phyloP scores from a whole-genome alignment of 2,113 vertebrate species.

The Pituophis catenifer region DNA sequence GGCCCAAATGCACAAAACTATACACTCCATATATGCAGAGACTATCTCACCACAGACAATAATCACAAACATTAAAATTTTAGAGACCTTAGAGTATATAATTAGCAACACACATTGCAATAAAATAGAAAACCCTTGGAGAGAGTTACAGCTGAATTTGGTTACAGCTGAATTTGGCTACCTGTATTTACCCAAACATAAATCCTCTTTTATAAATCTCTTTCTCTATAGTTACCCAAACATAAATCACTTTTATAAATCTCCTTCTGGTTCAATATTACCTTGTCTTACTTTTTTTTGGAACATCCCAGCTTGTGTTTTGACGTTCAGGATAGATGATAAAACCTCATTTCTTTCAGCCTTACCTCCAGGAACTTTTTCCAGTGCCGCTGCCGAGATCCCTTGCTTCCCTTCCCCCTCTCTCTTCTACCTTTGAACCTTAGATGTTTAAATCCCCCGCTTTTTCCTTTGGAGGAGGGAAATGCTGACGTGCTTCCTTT shows the following conservation, averaged over 20 bases:
- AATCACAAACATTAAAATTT: not conserved
- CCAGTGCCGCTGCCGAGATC: not conserved
- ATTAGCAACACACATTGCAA: not conserved
- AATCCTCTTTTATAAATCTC: not conserved
- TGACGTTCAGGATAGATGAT: not conserved
- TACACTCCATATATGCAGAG: not conserved
- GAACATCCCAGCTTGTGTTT: not conserved
- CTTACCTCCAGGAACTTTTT: not conserved
- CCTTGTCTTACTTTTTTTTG: not conserved
- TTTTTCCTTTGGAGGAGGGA: not conserved
- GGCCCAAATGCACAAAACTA: not conserved
- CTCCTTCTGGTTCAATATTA: not conserved
- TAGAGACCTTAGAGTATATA: not conserved
- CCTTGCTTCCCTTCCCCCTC: too few relatives aligned
- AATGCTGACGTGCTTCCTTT: not conserved
- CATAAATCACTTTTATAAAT: not conserved
- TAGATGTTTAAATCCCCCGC: not conserved
- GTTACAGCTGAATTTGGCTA: not conserved
- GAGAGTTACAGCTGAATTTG: not conserved
- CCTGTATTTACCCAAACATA: not conserved
- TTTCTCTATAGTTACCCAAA: not conserved
- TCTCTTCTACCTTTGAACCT: not conserved
- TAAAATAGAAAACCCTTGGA: not conserved
- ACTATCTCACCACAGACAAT: not conserved
- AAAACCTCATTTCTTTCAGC: not conserved